Evolutionary conservation across 30 jellyfish, hydroid and myxozoan genomes (phyloP), one percentile per base, ranked within the genome.

Genomic region (Nemopilema nomurai): DNA sequence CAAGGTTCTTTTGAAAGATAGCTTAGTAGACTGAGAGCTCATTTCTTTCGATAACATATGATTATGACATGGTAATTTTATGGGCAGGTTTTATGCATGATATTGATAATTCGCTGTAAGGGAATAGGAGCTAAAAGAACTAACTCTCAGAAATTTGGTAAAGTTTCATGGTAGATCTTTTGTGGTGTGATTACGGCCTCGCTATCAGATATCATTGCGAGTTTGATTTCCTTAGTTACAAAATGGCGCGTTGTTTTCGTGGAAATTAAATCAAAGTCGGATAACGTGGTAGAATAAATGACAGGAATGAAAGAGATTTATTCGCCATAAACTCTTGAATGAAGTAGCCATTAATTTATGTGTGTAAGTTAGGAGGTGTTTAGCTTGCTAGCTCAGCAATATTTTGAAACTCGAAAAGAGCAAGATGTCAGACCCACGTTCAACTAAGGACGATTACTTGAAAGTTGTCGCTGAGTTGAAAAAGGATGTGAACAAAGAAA

Each of bases 401-500:
- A 13, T 41, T 13, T 41, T 41, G 57, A 3, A 3, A 13, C 13
- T 41, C 6, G 57, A 41, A 41, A 41, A 41, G 6, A 41, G 8
- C 18, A 41, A 73, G n/a, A 91, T 91, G 97, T 76, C 96, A 16
- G 96, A 85, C 64, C 96, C 97, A 26, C 82, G 88, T 25, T 20
- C 90, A 20, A 91, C 97, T 0, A 51, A 49, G 26, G 89, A 85
- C 19, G 84, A 30, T 0, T 91, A 91, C 32, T 52, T 91, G 76
- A 86, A 50, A 74, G 90, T 72, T 7, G 68, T 64, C 16, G 74
- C 79, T 1, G 93, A 80, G 65, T 81, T 68, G 67, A 51, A 76
- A 21, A 57, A 31, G 30, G 96, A 85, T 18, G 66, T 71, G 8
- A 91, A 91, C 71, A 80, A 74, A 13, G 97, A 91, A 74, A 57